Base-by-base conservation (phyloP, 2,888 invertebrate species). In the Monopis laevigella region DNA sequence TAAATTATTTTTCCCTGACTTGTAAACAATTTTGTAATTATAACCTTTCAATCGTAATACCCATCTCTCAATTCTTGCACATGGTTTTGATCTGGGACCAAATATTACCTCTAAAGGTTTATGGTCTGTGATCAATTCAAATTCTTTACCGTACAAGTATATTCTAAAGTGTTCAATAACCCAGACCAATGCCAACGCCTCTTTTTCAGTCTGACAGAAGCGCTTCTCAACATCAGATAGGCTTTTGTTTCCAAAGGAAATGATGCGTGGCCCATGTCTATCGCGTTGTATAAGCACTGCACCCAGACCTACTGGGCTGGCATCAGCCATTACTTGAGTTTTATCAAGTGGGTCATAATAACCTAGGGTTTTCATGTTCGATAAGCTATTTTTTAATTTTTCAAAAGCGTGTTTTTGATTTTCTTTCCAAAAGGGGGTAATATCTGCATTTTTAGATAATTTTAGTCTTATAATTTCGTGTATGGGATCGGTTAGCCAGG, bases 61-160 rank as follows among this genome's bases (percentile, higher is more conserved):
- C 54, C 54, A 55, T 13, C 51, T 41, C 43, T 54, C 54, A 7
- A 54, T 48, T 27, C 52, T 34, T 1, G 53, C 51, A 42, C 51
- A 52, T 8, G 53, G 49, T 41, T 47, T 51, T 3, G 51, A 50
- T 40, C 40, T 50, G n/a, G 50, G 45, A 1, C 47, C 43, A 41
- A 59, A 58, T 18, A 58, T 46, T 1, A 45, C 46, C 39, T 59
- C 55, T 6, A 74, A 45, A 1, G 72, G 62, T 10, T 46, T 46
- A n/a, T 43, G 43, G 16, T 46, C 45, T 0, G 42, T 46, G 2
- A 46, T 40, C 1, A 58, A 46, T 1, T 56, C 59, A 46, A 78
- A 80, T 11, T 54, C 49, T 10, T 58, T 48, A 1, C 74, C 73
- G 45, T 48, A 59, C 2, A 74, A 28, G 43, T 60, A 73, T 14